Conservation (phyloP, 2,888 invertebrate species). For the Scelioninae gen. 1 region DNA sequence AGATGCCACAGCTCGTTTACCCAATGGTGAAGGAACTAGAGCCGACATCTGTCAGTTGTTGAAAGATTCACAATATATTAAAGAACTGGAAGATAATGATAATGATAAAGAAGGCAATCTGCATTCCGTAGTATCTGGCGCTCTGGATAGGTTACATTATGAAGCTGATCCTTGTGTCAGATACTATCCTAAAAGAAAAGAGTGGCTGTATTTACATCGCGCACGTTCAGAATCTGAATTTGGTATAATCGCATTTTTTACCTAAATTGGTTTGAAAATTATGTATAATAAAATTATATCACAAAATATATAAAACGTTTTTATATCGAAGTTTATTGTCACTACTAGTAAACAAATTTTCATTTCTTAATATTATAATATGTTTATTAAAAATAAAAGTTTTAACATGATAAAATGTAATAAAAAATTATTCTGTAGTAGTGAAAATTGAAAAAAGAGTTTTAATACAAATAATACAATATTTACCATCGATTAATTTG, state of each 20-base stretch:
- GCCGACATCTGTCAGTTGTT: conserved; percentile 95
- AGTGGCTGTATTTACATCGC: conserved; percentile 98
- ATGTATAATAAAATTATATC: too few species aligned
- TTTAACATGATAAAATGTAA: too few species aligned
- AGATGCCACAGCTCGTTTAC: conserved; percentile 96
- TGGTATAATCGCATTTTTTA: conserved; percentile 79
- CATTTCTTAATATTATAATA: background rate
- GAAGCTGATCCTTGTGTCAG: conserved; percentile 97
- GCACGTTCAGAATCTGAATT: conserved; percentile 88
- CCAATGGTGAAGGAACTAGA: conserved; percentile 96
- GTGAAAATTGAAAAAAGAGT: too few species aligned
- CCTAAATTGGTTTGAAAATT: too few species aligned
- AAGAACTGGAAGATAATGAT: conserved; percentile 82
- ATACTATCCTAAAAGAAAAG: conserved; percentile 95
- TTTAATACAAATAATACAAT: too few species aligned
- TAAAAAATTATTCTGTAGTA: too few species aligned
- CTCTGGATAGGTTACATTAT: conserved; percentile 94
- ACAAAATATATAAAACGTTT: too few species aligned
- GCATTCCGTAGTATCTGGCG: conserved; percentile 94
- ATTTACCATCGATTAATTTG: conserved; percentile 39
- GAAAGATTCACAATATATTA: conserved; percentile 89
- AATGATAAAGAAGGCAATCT: conserved; percentile 87
- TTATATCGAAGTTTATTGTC: too few species aligned
- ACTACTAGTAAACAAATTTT: too few species aligned
- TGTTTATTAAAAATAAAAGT: background rate